Evolutionary conservation across 1,140 invertebrate species (phyloP), one percentile per base, ranked within the genome.

Genomic region (Pogonomyrmex californicus): DNA sequence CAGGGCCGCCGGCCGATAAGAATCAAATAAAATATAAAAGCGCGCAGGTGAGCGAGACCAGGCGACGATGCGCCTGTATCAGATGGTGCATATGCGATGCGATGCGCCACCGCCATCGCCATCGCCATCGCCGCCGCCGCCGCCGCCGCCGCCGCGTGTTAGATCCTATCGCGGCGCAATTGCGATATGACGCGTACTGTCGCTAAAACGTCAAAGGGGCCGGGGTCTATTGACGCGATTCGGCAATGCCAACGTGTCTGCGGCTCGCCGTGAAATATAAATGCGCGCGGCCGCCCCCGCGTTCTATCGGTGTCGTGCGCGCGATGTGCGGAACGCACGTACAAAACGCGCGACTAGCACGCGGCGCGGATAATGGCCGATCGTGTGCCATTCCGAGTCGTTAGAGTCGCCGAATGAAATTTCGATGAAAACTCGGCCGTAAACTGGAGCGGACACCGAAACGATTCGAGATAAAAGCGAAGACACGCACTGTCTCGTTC

Each of bases 21-120:
- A 90, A 92, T 92, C 91, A 86, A 91, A 88, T 91, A 86, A 91
- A 89, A 82, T 36, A 54, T 65, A 78, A 83, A 75, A 65, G 77
- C 77, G 70, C 36, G 23, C 65, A 33, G 23, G 23, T 44, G 23
- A 41, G 56, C 41, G 56, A 23, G 49, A 54, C 70, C 14, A 54
- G 47, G 47, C 63, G 63, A 51, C 62, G 63, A 68, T 68, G 17
- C 41, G 65, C 41, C 14, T 68, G 65, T 68, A 68, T 68, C 65
- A 68, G 65, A 68, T 73, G 51, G 56, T 44, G 75, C 75, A 77
- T 73, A 33, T 77, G 56, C 56, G 47, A 54, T 30, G 75, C n/a
- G 38, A 12, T 36, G n/a, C 65, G 23, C 65, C 36, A 38, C 62
- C 68, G n/a, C 23, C 23, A 3, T 41, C 23, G 9, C 65, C 36